Conservation (phyloP, 2,113 vertebrate genomes). For the Lynx canadensis region DNA sequence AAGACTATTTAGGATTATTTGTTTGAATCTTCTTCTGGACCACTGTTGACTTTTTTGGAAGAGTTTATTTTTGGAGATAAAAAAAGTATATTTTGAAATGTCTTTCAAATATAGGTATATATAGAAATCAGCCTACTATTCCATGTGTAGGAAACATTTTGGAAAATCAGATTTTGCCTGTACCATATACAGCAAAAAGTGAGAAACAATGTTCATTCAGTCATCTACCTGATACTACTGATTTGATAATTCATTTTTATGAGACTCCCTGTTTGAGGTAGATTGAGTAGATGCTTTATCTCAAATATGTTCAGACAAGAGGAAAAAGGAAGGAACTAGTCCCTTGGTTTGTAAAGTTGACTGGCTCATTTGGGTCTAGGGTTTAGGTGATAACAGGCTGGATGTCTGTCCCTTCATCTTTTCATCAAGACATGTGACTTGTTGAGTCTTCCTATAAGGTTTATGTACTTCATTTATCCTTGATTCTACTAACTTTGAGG, state of each 20-base stretch:
- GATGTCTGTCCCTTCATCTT: background rate
- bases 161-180: background rate
- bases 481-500: background rate
- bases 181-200: background rate
- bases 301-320: background rate
- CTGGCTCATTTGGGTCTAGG: background rate
- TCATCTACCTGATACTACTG: background rate
- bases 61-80: background rate
- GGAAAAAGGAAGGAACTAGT: background rate
- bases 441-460: background rate
- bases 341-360: background rate
- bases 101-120: background rate
- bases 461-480: background rate
- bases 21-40: background rate
- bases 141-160: background rate
- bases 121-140: background rate
- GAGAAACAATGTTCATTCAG: background rate
- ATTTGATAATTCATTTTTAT: background rate
- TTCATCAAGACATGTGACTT: background rate
- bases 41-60: background rate
- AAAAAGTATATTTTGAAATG: background rate
- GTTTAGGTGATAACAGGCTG: background rate
- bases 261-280: background rate
- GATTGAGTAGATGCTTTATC: background rate
- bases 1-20: background rate